Evolutionary conservation across 1,140 invertebrate species (phyloP), one percentile per base, ranked within the genome.

Genomic region (Aphelenchoides fujianensis): DNA sequence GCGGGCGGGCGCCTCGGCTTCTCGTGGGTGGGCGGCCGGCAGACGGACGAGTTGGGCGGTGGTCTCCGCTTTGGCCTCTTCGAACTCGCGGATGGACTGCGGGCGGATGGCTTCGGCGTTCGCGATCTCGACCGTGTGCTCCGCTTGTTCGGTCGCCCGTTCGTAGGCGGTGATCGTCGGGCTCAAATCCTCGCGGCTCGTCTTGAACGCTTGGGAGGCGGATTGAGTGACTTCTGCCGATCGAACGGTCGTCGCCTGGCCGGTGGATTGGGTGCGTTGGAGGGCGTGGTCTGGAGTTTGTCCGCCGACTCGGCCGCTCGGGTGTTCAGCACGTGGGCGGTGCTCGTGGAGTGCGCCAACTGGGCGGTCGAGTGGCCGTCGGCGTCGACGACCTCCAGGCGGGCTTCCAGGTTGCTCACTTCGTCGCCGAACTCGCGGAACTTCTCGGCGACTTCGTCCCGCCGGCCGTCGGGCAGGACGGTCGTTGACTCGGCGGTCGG

Each of bases 401-500:
- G 5, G 7, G 55, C 55, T 7, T 59, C 5, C 55, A 59, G 34
- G 34, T 5, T 59, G 34, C 55, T 59, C 55, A 32, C 34, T 59
- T 59, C 55, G 19, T 59, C 23, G 34, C 55, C 55, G 55, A 59
- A 59, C 23, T 59, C 55, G 7, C 19, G 5, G 19, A 59, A 59
- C 5, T 19, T 5, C 23, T 59, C 63, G 19, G 37, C 31, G 34
- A 30, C 32, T 34, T 12, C 16, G 53, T 32, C 32, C 12, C 31
- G 63, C 1, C 16, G 5, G 23, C 34, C 55, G 7, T 5, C 36
- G n/a, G 63, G 63, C 32, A 66, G n/a, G 53, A 66, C 36, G 37
- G 63, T 66, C 0, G 16, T 30, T 37, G 63, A 66, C 23, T 66
- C 63, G 31, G 63, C 16, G 2, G 16, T 30, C 53, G 37, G 63